Conservation (phyloP, 2,797 vertebrate species). For the Harpagifer antarcticus region DNA sequence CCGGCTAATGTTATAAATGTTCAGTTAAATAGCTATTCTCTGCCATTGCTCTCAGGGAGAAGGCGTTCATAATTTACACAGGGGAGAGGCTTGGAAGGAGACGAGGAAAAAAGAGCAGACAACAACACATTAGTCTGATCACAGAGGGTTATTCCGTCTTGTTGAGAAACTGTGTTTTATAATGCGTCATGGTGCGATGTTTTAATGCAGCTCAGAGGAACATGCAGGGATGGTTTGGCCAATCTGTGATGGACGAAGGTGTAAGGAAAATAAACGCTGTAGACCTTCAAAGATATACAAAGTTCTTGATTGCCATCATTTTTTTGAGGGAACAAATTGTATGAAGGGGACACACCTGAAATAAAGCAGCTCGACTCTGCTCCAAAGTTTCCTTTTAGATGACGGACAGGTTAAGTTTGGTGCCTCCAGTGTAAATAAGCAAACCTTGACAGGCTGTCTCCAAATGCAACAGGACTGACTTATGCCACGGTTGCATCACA, state of each 20-base stretch:
- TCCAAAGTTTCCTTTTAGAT: conserved; percentile 21
- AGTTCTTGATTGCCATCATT: background rate
- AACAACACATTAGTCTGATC: conserved; percentile 68
- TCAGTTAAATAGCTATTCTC: conserved; percentile 64
- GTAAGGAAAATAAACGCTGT: conserved; percentile 31
- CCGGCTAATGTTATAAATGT: conserved; percentile 73
- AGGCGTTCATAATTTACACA: conserved; percentile 69
- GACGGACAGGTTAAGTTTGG: conserved; percentile 42
- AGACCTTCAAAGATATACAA: conserved; percentile 25
- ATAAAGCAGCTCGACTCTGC: conserved; percentile 34
- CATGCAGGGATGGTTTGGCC: conserved; percentile 19
- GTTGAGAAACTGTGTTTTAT: conserved; percentile 48
- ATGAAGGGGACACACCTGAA: conserved; percentile 28
- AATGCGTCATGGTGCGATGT: conserved; percentile 44
- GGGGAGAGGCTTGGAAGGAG: conserved; percentile 33
- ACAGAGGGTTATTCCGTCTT: conserved; percentile 62
- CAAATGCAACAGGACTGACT: conserved; percentile 11
- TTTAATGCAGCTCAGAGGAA: conserved; percentile 50
- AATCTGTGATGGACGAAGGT: conserved; percentile 30
- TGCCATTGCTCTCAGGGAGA: conserved; percentile 49
- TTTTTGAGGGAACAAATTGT: background rate
- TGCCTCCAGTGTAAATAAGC: conserved; percentile 27
- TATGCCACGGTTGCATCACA: conserved; percentile 21
- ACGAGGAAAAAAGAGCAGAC: conserved; percentile 26
- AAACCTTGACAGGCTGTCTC: background rate